A percentile compares a stretch with the other conserved stretches of the same genome.
Evolutionary conservation across 64 coral and sea anemone species (phyloP).

Genomic region (Porites australiensis): DNA sequence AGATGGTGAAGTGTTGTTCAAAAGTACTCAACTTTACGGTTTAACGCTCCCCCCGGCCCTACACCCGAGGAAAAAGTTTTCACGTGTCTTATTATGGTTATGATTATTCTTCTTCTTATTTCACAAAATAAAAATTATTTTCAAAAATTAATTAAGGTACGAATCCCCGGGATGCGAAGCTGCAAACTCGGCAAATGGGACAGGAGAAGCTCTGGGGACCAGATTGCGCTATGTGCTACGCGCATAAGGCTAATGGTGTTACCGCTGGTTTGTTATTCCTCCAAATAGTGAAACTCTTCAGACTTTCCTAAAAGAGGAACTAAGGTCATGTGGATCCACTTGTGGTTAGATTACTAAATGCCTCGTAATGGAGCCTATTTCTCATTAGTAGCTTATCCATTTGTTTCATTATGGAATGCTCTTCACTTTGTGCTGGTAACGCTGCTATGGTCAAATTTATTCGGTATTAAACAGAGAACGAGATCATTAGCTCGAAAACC

Average conservation of each 20-base stretch:
- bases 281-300: no score
- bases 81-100: no score
- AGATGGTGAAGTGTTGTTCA: no score
- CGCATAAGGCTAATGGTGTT: not conserved
- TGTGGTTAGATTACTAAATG: not conserved
- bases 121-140: no score
- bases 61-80: no score
- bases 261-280: not conserved
- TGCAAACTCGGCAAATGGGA: no score
- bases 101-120: no score
- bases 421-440: conserved; percentile 36
- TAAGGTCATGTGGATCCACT: not conserved
- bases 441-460: conserved; percentile 46
- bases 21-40: no score
- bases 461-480: conserved; percentile 22
- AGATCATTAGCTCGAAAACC: not conserved
- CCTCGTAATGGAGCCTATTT: conserved; percentile 1
- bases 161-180: no score
- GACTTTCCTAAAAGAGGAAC: not conserved
- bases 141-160: no score
- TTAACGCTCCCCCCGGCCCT: no score
- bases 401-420: conserved; percentile 41
- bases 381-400: conserved; percentile 1
- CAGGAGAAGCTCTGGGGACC: no score
- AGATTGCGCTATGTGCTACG: not conserved